A percentile compares a stretch with the other conserved stretches of the same genome.
phyloP scores from a whole-genome alignment of 92 coral and sea anemone genomes.

The Muricea muricata region DNA sequence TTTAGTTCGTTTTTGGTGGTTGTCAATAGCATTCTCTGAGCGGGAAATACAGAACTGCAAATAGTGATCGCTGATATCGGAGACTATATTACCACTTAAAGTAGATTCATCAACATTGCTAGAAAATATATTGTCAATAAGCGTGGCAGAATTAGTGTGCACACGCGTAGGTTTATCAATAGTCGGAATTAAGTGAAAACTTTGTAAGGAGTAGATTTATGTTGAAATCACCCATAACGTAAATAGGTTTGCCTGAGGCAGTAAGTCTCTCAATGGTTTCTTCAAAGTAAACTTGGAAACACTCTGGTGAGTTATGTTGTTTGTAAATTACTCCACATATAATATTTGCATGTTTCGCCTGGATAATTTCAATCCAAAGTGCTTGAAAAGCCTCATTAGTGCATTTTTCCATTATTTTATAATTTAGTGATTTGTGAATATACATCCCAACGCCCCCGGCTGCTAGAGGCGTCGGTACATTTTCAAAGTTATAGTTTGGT shows the following conservation, averaged over 20 bases:
- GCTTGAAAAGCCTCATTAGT: slow-evolving; percentile 71
- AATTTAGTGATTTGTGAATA: slow-evolving; percentile 17
- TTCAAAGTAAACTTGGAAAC: slow-evolving; percentile 58
- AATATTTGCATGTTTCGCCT: slow-evolving; percentile 29
- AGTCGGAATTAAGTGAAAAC: slow-evolving; percentile 31
- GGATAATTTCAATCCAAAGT: slow-evolving; percentile 64
- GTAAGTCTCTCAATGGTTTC: slow-evolving; percentile 44
- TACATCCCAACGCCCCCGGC: slow-evolving; percentile 31
- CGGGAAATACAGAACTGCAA: slow-evolving; percentile 53
- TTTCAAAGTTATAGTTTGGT: background rate
- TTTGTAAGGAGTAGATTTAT: slow-evolving; percentile 49
- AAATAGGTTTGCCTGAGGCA: slow-evolving; percentile 50
- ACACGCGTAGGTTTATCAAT: slow-evolving; percentile 70
- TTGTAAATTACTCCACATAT: slow-evolving; percentile 57
- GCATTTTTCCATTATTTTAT: slow-evolving; percentile 44
- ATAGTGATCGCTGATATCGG: slow-evolving; percentile 63
- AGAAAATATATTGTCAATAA: slow-evolving; percentile 61
- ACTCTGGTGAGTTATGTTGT: slow-evolving; percentile 64
- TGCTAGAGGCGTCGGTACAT: background rate
- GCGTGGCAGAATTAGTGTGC: slow-evolving; percentile 51
- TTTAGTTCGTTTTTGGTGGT: background rate
- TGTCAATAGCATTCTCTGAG: background rate
- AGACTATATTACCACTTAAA: slow-evolving; percentile 62
- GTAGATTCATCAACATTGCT: slow-evolving; percentile 33
- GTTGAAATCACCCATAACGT: slow-evolving; percentile 62